Conservation (phyloP, 1,140 invertebrate species). For the Temnothorax nylanderi region DNA sequence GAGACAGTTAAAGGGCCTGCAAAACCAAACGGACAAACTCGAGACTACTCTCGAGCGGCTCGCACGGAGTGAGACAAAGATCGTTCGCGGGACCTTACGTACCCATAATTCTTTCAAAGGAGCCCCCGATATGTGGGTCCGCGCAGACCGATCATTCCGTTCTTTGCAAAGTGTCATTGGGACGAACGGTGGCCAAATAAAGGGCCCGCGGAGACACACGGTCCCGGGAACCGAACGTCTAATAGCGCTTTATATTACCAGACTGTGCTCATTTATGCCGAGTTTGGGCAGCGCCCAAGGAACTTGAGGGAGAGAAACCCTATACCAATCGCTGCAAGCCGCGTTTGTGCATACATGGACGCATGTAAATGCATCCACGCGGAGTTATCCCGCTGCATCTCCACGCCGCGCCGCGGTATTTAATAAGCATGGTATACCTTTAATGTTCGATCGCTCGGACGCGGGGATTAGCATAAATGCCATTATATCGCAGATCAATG, state of each 20-base stretch:
- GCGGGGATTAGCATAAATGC: slow-evolving; percentile 29
- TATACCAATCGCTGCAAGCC: not conserved
- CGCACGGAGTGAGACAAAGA: slow-evolving; percentile 70
- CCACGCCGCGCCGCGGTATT: slow-evolving; percentile 17
- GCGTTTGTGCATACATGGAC: not conserved
- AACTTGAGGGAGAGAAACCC: not conserved
- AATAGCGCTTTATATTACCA: slow-evolving; percentile 51
- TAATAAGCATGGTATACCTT: not conserved
- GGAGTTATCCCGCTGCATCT: not conserved
- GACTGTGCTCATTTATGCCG: slow-evolving; percentile 28
- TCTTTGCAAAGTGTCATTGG: slow-evolving; percentile 68
- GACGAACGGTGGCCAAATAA: slow-evolving; percentile 45
- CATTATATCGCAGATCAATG: slow-evolving; percentile 27
- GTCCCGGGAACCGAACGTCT: not conserved
- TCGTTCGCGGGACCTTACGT: slow-evolving; percentile 53
- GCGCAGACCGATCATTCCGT: slow-evolving; percentile 66
- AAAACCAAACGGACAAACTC: slow-evolving; percentile 76
- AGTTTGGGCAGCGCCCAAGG: slow-evolving; percentile 1
- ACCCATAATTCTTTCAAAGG: slow-evolving; percentile 73
- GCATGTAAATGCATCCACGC: slow-evolving; percentile 14
- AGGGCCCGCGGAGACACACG: slow-evolving; percentile 19
- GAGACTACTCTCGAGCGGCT: slow-evolving; percentile 59
- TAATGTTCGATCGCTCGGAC: not conserved
- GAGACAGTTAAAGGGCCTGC: slow-evolving; percentile 29
- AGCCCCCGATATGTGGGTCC: not conserved